Percentiles rank a stretch among this genome's conserved stretches.
Evolutionary conservation across 2,113 vertebrate genomes (phyloP).

Genomic region (Baryphthengus martii): DNA sequence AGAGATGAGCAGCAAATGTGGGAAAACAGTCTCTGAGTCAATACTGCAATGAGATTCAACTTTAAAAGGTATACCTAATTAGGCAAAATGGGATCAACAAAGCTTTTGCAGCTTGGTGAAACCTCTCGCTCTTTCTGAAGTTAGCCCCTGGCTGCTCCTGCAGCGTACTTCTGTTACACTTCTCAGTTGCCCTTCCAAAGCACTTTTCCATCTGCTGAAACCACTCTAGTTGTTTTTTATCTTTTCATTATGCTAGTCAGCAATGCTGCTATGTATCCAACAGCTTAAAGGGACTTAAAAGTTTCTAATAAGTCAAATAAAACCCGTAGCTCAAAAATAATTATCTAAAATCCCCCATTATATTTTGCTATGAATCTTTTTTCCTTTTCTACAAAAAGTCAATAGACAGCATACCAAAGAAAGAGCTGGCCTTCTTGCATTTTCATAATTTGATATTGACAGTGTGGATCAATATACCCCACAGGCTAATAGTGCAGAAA

Average conservation of each 20-base stretch:
- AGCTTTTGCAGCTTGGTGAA: neutral
- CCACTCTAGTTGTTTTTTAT: neutral
- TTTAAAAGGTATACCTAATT: neutral
- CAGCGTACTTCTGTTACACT: neutral
- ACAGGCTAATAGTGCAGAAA: neutral
- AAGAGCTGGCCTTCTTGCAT: neutral
- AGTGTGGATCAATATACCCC: neutral
- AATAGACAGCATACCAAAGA: neutral
- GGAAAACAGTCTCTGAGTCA: neutral
- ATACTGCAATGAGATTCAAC: neutral
- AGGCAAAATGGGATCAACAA: neutral
- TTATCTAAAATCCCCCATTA: neutral
- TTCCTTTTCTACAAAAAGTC: neutral
- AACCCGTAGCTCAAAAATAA: slow-evolving; percentile 3
- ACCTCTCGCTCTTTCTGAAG: neutral
- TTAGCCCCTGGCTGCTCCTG: neutral
- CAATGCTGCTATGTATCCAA: neutral
- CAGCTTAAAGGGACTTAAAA: neutral
- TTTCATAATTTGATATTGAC: neutral
- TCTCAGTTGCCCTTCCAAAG: neutral
- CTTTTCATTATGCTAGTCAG: neutral
- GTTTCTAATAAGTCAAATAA: neutral
- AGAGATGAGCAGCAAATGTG: neutral
- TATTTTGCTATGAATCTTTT: neutral
- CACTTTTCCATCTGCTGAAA: neutral